Evolutionary conservation across 2,113 vertebrate genomes (phyloP).

Genomic region (Prunella himalayana): DNA sequence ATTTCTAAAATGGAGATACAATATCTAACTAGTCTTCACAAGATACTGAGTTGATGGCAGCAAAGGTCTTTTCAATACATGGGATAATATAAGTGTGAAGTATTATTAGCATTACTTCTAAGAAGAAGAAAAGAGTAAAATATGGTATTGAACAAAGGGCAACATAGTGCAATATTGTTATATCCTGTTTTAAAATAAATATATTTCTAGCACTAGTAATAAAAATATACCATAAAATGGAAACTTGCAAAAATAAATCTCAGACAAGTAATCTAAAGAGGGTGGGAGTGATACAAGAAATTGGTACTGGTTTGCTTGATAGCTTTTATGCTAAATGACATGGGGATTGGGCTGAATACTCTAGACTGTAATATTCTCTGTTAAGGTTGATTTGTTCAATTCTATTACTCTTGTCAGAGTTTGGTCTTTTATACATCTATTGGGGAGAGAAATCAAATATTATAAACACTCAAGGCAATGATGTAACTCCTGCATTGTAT

Average conservation of each 20-base stretch:
- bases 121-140: not conserved
- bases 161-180: not conserved
- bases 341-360: not conserved
- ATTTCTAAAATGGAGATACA: not conserved
- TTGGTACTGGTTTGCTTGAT: not conserved
- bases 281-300: not conserved
- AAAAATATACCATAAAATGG: not conserved
- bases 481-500: not conserved
- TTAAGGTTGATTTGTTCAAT: constrained; percentile 2
- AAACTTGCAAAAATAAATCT: constrained; percentile 17
- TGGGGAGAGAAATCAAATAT: not conserved
- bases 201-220: not conserved
- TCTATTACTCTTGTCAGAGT: not conserved
- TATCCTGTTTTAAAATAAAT: not conserved
- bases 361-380: not conserved
- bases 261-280: not conserved
- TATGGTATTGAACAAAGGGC: not conserved
- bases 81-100: not conserved
- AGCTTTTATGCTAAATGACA: constrained; percentile 24
- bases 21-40: not conserved
- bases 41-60: not conserved
- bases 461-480: not conserved
- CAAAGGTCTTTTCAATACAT: not conserved
- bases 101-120: not conserved
- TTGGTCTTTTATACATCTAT: not conserved